Percentiles rank a stretch among this genome's conserved stretches.
phyloP scores from a whole-genome alignment of 2,888 invertebrate species.

The Buathra laborator region DNA sequence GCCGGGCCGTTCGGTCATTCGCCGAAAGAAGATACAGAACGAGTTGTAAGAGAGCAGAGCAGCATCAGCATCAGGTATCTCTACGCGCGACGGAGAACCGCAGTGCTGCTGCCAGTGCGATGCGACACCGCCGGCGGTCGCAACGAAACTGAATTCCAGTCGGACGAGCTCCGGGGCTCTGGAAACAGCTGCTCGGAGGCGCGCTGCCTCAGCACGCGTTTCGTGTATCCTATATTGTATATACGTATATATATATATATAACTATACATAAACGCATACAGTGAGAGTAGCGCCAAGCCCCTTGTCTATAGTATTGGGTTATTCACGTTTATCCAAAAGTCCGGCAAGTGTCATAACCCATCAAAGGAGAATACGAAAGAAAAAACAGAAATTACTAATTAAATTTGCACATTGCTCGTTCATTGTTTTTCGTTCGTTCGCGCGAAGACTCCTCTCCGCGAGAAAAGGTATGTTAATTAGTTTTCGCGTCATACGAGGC shows the following conservation, averaged over 20 bases:
- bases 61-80: constrained; percentile 7
- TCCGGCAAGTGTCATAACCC: constrained; percentile 23
- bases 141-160: constrained; percentile 70
- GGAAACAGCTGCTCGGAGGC: constrained; percentile 64
- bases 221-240: constrained; percentile 37
- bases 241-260: not conserved
- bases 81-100: not conserved
- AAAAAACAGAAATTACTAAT: not conserved
- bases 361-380: not conserved
- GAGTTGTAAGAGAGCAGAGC: constrained; percentile 14
- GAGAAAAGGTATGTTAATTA: not conserved
- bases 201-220: constrained; percentile 49
- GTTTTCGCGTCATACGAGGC: not conserved
- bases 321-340: constrained; percentile 10
- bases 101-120: constrained; percentile 52
- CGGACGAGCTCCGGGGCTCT: constrained; percentile 56
- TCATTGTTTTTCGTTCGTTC: not conserved
- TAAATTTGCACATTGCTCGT: not conserved
- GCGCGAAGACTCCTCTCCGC: not conserved
- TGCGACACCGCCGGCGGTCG: constrained; percentile 71
- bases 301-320: not conserved
- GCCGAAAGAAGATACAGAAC: not conserved
- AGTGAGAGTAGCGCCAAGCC: constrained; percentile 4
- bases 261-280: not conserved
- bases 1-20: not conserved